Percentiles rank a stretch among this genome's conserved stretches.
phyloP scores from a whole-genome alignment of 2,113 vertebrate species.

The Chlamydotis undulata region DNA sequence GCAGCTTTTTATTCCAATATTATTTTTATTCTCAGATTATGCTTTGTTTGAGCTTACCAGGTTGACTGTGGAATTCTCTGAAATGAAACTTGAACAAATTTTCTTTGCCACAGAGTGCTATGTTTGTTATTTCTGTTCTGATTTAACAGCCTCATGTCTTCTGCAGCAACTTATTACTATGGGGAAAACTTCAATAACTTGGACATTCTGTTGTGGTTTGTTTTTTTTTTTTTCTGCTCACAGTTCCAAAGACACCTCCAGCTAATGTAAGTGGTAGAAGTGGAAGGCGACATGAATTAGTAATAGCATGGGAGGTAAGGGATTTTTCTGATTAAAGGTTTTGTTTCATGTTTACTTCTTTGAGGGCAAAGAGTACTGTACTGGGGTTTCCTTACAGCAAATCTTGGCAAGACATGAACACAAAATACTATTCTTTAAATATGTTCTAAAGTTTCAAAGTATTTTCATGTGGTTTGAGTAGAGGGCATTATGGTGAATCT shows the following conservation, averaged over 20 bases:
- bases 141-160: slow-evolving; percentile 10
- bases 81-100: background rate
- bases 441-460: background rate
- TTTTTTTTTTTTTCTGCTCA: slow-evolving; percentile 5
- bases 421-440: background rate
- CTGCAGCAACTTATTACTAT: background rate
- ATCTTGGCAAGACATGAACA: background rate
- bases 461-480: background rate
- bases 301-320: slow-evolving; percentile 98
- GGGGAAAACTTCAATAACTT: background rate
- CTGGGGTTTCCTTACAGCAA: background rate
- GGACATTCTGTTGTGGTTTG: background rate
- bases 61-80: background rate
- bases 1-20: background rate
- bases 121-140: slow-evolving; percentile 10
- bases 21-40: background rate
- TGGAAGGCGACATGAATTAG: slow-evolving; percentile 91
- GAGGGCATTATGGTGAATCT: background rate
- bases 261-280: slow-evolving; percentile 94
- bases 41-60: background rate
- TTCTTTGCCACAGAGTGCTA: background rate
- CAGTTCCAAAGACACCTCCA: slow-evolving; percentile 94
- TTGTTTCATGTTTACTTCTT: background rate
- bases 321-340: background rate
- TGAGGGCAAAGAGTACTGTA: background rate